Evolutionary conservation across 2,888 invertebrate species (phyloP), one percentile per base, ranked within the genome.

Genomic region (Lysandra coridon): DNA sequence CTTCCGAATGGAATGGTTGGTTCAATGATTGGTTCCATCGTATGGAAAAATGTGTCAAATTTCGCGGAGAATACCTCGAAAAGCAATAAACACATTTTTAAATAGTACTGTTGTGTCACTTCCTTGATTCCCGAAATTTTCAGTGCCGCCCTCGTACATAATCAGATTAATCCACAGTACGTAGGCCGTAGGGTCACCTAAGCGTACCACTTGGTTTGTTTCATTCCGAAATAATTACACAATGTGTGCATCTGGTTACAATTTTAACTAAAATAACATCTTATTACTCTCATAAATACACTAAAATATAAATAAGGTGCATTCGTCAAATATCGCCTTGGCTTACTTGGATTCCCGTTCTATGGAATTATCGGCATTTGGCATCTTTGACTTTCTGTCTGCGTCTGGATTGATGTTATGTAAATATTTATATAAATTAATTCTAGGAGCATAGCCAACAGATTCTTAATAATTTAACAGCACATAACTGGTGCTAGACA

Each of bases 381-480:
- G 76, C 76, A 76, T 76, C 53, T 49, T 33, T 69, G 69, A 14
- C 33, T 69, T 69, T 69, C 30, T 69, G 69, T 33, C 14, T 69
- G 17, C 17, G 30, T 6, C 76, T 76, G 44, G 14, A 75, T 49
- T 75, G 12, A 76, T 33, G 33, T 69, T 53, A 76, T 57, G 76
- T 57, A 76, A 76, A 76, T 76, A 76, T 76, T 76, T 76, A 75
- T 49, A 23, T 14, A 53, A 49, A 69, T 49, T 49, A 53, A 30
- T 75, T 49, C 30, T 17, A 33, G 53, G 53, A 76, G 53, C 57
- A 37, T 17, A 53, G 76, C 53, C 76, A 64, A 78, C 30, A 49
- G 12, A 53, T 44, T 7, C 23, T 23, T 74, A 44, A 74, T 49
- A 44, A 44, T 44, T n/a, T 12, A n/a, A 44, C 5, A 74, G 30